Evolutionary conservation across 2,888 invertebrate genomes (phyloP), one percentile per base, ranked within the genome.

Genomic region (Chrysomela aeneicollis): DNA sequence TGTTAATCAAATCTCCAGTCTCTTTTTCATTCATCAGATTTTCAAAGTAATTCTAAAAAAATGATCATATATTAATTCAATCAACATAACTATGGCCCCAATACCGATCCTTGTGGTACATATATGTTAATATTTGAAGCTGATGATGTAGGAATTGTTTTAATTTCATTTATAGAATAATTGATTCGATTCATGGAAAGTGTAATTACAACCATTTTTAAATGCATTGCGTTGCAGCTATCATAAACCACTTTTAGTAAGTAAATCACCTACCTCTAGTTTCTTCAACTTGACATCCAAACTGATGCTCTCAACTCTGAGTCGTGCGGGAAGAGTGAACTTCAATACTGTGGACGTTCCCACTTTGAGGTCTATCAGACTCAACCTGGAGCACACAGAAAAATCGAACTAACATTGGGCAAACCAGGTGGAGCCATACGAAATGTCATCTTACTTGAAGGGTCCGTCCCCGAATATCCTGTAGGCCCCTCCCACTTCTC

Each of bases 1-100:
- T 82, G 65, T 83, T 83, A 60, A 82, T 78, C 50, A 83, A 71
- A 4, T 77, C 76, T 15, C 80, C 82, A 6, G 77, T 69, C 68
- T 80, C 77, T 53, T 77, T 75, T 59, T 82, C 80, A 37, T 78
- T 77, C 80, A 83, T 81, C 21, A 83, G 70, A 63, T 81, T 81
- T 17, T 80, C 78, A 66, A 83, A 83, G 46, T 79, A 71, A 66
- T 81, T 82, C 83, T 83, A 69, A 50, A 78, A 80, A 63, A 66
- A 21, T 64, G n/a, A n/a, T 6, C 26, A 26, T 5, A 5, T 26
- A 26, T 26, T n/a, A n/a, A n/a, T n/a, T n/a, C n/a, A n/a, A n/a
- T n/a, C n/a, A n/a, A n/a, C n/a, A n/a, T n/a, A n/a, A n/a, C n/a
- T n/a, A n/a, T n/a, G n/a, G n/a, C n/a, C n/a, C n/a, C n/a, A n/a